These are phyloP conservation scores for Lasioglossum zephyrum DNA, from an alignment of 2,888 invertebrate species.

Conservation along the genomic window DNA sequence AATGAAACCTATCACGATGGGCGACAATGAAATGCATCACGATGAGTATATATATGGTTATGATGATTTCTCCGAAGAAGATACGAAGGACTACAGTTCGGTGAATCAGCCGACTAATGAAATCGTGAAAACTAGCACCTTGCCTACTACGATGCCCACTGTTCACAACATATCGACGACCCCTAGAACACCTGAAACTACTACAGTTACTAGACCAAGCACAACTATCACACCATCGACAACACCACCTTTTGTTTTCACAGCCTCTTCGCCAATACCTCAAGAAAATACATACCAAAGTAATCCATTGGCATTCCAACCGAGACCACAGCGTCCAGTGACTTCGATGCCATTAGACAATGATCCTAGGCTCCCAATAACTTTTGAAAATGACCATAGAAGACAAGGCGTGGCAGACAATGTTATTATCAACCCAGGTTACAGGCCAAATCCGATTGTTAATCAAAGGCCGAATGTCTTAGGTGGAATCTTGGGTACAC, in stretches of 20 bases:
- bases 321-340: conserved; percentile 62
- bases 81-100: conserved; percentile 56
- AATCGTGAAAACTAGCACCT: conserved; percentile 33
- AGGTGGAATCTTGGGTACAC: conserved; percentile 37
- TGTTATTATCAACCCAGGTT: conserved; percentile 54
- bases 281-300: conserved; percentile 33
- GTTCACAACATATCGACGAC: conserved; percentile 20
- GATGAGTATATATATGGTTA: conserved; percentile 83
- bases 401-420: conserved; percentile 54
- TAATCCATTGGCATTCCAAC: conserved; percentile 53
- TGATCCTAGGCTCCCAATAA: conserved; percentile 45
- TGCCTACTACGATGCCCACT: conserved; percentile 18
- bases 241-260: not conserved
- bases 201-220: not conserved
- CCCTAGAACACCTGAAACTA: conserved; percentile 8
- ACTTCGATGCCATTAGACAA: conserved; percentile 77
- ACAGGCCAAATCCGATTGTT: conserved; percentile 60
- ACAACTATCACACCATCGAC: conserved; percentile 13
- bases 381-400: conserved; percentile 71
- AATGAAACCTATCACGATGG: conserved; percentile 40
- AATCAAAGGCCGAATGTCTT: conserved; percentile 58
- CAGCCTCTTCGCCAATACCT: not conserved
- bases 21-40: conserved; percentile 45
- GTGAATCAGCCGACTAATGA: conserved; percentile 43
- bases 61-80: conserved; percentile 68